phyloP scores from a whole-genome alignment of 1,140 invertebrate genomes.

The Bombus waltoni region DNA sequence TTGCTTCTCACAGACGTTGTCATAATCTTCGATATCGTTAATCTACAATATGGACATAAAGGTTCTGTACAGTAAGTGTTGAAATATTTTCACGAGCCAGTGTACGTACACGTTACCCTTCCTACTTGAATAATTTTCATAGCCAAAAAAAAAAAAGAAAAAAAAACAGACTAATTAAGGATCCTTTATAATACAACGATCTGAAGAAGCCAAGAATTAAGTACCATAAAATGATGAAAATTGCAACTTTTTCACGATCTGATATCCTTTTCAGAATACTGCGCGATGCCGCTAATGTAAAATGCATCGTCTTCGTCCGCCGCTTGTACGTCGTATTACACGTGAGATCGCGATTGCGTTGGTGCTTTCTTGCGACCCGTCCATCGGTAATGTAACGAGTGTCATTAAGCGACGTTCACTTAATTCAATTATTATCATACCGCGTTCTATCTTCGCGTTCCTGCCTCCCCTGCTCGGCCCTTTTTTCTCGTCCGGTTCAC shows the following conservation, averaged over 20 bases:
- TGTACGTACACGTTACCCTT: no score
- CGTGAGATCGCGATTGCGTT: constrained; percentile 49
- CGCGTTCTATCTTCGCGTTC: not conserved
- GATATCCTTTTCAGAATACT: not conserved
- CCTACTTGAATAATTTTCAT: not conserved
- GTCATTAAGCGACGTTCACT: constrained; percentile 67
- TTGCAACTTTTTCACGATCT: not conserved
- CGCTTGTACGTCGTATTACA: constrained; percentile 12
- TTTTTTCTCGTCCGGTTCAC: not conserved
- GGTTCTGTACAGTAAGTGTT: not conserved
- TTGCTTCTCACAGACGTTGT: no score
- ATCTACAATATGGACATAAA: no score
- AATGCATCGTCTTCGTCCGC: constrained; percentile 28
- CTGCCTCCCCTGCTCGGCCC: not conserved
- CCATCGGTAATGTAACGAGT: constrained; percentile 63
- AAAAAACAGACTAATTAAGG: not conserved
- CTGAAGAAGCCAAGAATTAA: not conserved
- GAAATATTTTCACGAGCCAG: not conserved
- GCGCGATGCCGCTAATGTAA: constrained; percentile 29
- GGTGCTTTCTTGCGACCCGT: constrained; percentile 19
- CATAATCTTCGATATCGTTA: no score
- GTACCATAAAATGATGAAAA: not conserved
- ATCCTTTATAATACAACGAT: not conserved
- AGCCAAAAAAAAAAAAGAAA: not conserved
- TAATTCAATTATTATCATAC: constrained; percentile 70